Conservation (phyloP, 2,797 vertebrate species). For the Echeneis naucrates region DNA sequence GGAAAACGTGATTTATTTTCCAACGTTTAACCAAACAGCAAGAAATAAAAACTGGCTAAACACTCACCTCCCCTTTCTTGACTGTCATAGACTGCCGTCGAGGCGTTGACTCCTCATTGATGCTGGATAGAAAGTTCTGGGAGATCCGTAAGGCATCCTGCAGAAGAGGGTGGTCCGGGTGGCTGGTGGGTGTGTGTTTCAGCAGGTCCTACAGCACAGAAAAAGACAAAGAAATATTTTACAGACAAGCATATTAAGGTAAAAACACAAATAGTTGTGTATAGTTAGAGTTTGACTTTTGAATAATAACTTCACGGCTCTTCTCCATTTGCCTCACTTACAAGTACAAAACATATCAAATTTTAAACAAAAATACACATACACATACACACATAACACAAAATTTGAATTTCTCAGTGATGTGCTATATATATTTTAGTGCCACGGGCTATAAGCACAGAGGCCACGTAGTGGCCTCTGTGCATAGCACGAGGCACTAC, state of each 20-base stretch:
- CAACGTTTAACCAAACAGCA: not conserved
- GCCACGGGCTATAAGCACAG: too few relatives aligned
- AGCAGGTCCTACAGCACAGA: constrained; percentile 88
- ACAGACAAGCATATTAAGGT: constrained; percentile 15
- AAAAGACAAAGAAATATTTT: not conserved
- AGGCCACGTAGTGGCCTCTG: too few relatives aligned
- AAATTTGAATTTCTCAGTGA: not conserved
- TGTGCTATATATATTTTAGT: not conserved
- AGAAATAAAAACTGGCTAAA: not conserved
- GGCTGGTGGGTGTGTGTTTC: constrained; percentile 94
- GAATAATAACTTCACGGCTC: too few relatives aligned
- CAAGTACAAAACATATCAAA: not conserved
- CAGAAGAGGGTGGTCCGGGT: constrained; percentile 93
- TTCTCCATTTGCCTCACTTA: not conserved
- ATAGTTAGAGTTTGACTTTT: not conserved
- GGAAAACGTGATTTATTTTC: not conserved
- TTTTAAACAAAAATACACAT: not conserved
- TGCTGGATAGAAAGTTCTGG: constrained; percentile 98
- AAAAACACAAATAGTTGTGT: constrained; percentile 11
- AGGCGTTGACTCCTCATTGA: constrained; percentile 97
- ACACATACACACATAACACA: not conserved
- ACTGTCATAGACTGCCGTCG: constrained; percentile 95
- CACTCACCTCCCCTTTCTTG: constrained; percentile 96
- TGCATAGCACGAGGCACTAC: too few relatives aligned
- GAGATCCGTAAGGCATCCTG: constrained; percentile 97